These are phyloP conservation scores for Halcyon chelicuti DNA, from an alignment of 2,797 vertebrate genomes.

Conservation along the genomic window DNA sequence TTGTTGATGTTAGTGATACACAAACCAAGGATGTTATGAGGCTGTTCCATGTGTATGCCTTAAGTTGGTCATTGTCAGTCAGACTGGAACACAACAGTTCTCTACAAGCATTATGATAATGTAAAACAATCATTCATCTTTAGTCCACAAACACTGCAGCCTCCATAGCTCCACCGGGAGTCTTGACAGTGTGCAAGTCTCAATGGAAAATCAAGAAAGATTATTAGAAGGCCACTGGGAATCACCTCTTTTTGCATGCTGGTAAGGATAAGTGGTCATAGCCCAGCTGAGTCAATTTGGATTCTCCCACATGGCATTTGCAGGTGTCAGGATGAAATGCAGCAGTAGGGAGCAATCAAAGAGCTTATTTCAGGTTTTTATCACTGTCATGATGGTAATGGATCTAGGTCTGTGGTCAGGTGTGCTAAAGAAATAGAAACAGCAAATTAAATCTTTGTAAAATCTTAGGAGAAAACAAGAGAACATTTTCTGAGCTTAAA, in stretches of 20 bases:
- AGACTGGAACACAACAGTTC: not conserved
- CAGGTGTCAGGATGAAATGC: accelerated
- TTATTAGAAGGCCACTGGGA: not conserved
- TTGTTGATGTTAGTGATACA: not conserved
- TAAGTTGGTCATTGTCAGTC: not conserved
- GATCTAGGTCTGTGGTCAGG: not conserved
- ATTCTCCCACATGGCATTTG: not conserved
- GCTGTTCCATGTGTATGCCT: not conserved
- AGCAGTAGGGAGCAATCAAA: not conserved
- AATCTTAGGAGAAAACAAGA: not conserved
- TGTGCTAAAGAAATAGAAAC: not conserved
- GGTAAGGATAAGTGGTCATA: accelerated
- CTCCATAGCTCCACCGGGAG: not conserved
- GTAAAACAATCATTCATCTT: not conserved
- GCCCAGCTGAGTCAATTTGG: not conserved
- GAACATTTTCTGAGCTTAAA: not conserved
- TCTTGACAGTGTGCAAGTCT: not conserved
- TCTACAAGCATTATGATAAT: not conserved
- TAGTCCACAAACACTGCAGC: not conserved
- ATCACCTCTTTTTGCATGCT: not conserved
- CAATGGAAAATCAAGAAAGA: not conserved
- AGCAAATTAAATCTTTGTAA: not conserved
- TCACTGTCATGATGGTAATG: not conserved
- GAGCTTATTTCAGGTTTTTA: not conserved
- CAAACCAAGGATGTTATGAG: not conserved